These are phyloP conservation scores for Sebastes steindachneri DNA, from an alignment of 2,797 vertebrate genomes.

Conservation along the genomic window DNA sequence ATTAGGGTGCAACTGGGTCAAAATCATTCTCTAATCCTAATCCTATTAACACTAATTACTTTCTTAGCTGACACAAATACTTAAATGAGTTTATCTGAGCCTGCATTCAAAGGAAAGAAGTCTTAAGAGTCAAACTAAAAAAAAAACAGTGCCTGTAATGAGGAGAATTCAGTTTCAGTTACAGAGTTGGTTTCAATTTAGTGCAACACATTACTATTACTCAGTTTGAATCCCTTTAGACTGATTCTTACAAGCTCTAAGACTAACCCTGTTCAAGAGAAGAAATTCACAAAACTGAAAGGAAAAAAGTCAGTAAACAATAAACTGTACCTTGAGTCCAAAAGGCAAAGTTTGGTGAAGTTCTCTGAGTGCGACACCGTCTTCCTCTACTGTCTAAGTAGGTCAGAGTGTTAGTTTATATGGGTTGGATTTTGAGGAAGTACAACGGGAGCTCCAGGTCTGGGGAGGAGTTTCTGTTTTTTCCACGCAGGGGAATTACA, in stretches of 20 bases:
- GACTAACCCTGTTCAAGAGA: not conserved
- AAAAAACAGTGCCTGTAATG: not conserved
- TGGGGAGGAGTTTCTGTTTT: conserved; percentile 53
- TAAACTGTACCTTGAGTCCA: conserved; percentile 51
- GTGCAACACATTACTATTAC: not conserved
- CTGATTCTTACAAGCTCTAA: not conserved
- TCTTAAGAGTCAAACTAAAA: not conserved
- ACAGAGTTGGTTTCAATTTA: not conserved
- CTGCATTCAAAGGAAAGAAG: not conserved
- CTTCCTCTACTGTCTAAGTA: conserved; percentile 40
- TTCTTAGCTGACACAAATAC: conserved; percentile 7
- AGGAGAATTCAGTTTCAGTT: not conserved
- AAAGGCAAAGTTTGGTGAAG: conserved; percentile 29
- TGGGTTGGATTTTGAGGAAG: conserved; percentile 78
- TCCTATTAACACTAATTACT: conserved; percentile 16
- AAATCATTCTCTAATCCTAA: conserved; percentile 29
- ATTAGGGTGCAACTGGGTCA: conserved; percentile 19
- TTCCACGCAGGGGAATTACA: conserved; percentile 57
- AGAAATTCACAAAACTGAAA: not conserved
- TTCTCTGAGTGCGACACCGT: not conserved
- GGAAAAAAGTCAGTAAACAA: not conserved
- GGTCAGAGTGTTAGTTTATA: conserved; percentile 68
- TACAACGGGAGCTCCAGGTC: conserved; percentile 18
- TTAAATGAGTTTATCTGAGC: not conserved
- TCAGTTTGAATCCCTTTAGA: not conserved